phyloP scores from a whole-genome alignment of 1,140 invertebrate species.

The Seison nebaliae region DNA sequence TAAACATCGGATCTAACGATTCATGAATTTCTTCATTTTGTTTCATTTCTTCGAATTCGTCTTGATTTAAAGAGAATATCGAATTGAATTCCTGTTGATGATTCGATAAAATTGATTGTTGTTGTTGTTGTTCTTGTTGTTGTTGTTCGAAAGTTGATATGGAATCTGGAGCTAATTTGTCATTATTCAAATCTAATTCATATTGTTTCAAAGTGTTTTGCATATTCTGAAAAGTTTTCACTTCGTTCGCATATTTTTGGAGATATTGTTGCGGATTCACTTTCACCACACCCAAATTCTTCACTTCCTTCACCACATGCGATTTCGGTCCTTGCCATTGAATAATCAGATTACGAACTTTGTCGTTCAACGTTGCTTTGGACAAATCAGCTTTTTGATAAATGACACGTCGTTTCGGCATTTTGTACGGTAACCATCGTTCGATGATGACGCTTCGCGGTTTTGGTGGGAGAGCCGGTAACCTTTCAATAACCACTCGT shows the following conservation, averaged over 20 bases:
- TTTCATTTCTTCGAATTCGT: too few relatives aligned
- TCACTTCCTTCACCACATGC: background rate
- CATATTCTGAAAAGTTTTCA: too few relatives aligned
- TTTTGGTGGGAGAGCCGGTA: constrained; percentile 1
- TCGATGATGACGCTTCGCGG: constrained; percentile 6
- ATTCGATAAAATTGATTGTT: too few relatives aligned
- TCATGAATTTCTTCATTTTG: too few relatives aligned
- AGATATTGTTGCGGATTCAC: constrained; percentile 3
- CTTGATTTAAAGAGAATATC: too few relatives aligned
- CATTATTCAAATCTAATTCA: too few relatives aligned
- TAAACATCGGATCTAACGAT: too few relatives aligned
- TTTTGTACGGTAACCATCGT: constrained; percentile 4
- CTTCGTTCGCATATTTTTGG: background rate
- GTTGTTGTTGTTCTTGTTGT: too few relatives aligned
- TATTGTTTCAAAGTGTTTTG: too few relatives aligned
- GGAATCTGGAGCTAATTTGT: too few relatives aligned
- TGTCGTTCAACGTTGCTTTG: background rate
- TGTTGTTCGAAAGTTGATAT: too few relatives aligned
- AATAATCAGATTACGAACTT: constrained; percentile 1
- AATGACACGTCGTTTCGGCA: constrained; percentile 1
- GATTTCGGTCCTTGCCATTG: constrained; percentile 3
- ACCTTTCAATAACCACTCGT: constrained; percentile 7
- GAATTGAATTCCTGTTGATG: too few relatives aligned
- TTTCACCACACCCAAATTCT: background rate
- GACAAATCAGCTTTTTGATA: background rate